These are phyloP conservation scores for Varroa destructor DNA, from an alignment of 1,140 invertebrate species.

Conservation along the genomic window DNA sequence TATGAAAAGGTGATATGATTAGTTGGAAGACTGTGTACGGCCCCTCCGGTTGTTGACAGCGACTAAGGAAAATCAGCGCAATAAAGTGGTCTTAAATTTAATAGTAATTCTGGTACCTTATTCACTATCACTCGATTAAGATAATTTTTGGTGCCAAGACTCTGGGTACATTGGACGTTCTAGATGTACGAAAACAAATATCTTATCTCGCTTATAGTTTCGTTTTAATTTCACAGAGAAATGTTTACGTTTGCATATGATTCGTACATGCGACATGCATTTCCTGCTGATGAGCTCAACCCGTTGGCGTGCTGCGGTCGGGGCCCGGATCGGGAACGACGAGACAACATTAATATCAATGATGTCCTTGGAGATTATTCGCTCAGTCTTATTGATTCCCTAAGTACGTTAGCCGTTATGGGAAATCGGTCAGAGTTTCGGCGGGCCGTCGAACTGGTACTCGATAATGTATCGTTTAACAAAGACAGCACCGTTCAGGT, in stretches of 20 bases:
- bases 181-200: too few species aligned
- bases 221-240: slow-evolving; percentile 38
- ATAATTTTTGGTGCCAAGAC: background rate
- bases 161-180: background rate
- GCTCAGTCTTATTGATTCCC: slow-evolving; percentile 46
- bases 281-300: slow-evolving; percentile 49
- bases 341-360: slow-evolving; percentile 58
- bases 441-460: slow-evolving; percentile 48
- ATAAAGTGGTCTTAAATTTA: background rate
- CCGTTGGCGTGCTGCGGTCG: slow-evolving; percentile 48
- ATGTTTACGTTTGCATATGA: slow-evolving; percentile 50
- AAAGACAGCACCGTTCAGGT: slow-evolving; percentile 49
- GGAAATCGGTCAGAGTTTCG: slow-evolving; percentile 50
- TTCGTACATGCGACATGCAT: slow-evolving; percentile 49
- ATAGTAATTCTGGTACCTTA: background rate
- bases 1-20: too few species aligned
- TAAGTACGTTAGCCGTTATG: slow-evolving; percentile 48
- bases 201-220: background rate
- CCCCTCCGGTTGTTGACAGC: too few species aligned
- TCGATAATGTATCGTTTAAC: slow-evolving; percentile 51
- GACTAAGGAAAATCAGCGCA: too few species aligned
- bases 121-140: background rate
- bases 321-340: slow-evolving; percentile 51
- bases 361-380: slow-evolving; percentile 55
- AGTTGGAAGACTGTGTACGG: too few species aligned